These are phyloP conservation scores for Terebella lapidaria DNA, from an alignment of 2,888 invertebrate species.

Conservation along the genomic window DNA sequence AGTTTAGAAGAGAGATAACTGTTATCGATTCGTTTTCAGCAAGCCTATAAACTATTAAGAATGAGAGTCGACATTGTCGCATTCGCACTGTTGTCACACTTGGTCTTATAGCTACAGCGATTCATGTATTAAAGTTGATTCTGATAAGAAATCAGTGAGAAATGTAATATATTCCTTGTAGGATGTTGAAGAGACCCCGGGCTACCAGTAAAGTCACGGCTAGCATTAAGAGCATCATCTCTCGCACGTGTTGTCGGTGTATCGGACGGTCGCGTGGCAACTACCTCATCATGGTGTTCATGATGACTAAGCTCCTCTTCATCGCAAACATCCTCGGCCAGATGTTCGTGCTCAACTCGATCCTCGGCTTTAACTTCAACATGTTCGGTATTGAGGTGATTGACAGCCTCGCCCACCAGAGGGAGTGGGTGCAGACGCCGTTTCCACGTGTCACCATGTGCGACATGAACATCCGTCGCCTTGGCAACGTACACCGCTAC, in stretches of 20 bases:
- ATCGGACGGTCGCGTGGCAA: background rate
- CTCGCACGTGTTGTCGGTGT: background rate
- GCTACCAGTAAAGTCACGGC: background rate
- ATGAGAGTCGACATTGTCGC: too few species aligned
- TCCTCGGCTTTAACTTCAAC: conserved; percentile 45
- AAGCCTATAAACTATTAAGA: too few species aligned
- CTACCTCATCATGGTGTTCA: conserved; percentile 22
- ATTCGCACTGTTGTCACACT: too few species aligned
- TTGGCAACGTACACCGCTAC: conserved; percentile 41
- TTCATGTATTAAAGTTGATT: too few species aligned
- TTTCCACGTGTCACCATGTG: conserved; percentile 20
- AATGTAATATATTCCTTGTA: background rate
- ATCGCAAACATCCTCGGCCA: background rate
- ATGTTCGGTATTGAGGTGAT: conserved; percentile 2
- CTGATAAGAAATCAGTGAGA: too few species aligned
- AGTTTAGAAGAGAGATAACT: too few species aligned
- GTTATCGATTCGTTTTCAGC: too few species aligned
- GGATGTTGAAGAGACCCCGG: background rate
- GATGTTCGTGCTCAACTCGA: conserved; percentile 35
- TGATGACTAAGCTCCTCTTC: background rate
- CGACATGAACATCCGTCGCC: conserved; percentile 17
- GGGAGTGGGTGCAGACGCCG: conserved; percentile 14
- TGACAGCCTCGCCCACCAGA: background rate
- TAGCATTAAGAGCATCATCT: background rate
- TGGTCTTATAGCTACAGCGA: too few species aligned